These are phyloP conservation scores for Sarcophaga caerulescens DNA, from an alignment of 2,888 invertebrate species.

Conservation along the genomic window DNA sequence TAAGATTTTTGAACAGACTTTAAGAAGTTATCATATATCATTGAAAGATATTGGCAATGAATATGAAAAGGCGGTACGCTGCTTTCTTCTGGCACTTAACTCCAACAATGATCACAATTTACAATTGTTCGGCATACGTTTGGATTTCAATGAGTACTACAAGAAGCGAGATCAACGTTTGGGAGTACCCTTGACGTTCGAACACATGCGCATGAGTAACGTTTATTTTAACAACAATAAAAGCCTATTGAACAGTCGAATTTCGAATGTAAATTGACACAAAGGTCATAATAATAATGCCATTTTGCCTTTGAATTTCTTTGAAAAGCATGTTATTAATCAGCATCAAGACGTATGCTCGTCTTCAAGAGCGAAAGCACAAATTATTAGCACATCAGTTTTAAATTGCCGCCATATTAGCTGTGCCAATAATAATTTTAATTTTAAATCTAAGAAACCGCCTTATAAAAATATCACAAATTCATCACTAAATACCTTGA, in stretches of 20 bases:
- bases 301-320: slow-evolving; percentile 23
- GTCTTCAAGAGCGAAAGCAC: slow-evolving; percentile 14
- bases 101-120: slow-evolving; percentile 92
- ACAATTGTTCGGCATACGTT: slow-evolving; percentile 93
- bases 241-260: slow-evolving; percentile 70
- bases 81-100: slow-evolving; percentile 91
- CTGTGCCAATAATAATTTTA: slow-evolving; percentile 47
- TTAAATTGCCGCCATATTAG: slow-evolving; percentile 36
- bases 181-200: slow-evolving; percentile 85
- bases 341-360: not conserved
- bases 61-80: slow-evolving; percentile 90
- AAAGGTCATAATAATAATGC: not conserved
- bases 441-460: slow-evolving; percentile 29
- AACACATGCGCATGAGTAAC: slow-evolving; percentile 85
- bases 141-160: slow-evolving; percentile 98
- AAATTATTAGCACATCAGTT: slow-evolving; percentile 25
- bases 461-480: slow-evolving; percentile 51
- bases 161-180: slow-evolving; percentile 90
- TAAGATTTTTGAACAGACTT: slow-evolving; percentile 78
- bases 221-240: slow-evolving; percentile 76
- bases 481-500: slow-evolving; percentile 43
- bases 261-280: slow-evolving; percentile 70
- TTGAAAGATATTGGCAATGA: slow-evolving; percentile 76
- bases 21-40: slow-evolving; percentile 74
- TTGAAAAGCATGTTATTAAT: not conserved